phyloP scores from a whole-genome alignment of 2,888 invertebrate genomes.

The Phaonia tiefii region DNA sequence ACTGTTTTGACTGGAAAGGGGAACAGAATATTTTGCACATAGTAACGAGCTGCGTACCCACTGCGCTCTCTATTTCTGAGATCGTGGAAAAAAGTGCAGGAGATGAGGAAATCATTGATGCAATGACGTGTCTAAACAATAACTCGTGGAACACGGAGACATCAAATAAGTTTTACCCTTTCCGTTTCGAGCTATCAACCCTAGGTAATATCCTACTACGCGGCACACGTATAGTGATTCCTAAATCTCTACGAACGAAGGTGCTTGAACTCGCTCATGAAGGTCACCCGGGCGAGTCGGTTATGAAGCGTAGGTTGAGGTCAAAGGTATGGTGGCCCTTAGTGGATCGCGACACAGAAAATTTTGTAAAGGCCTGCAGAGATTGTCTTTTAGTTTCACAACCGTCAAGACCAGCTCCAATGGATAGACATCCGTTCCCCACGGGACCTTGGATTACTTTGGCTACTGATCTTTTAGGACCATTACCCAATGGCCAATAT shows the following conservation, averaged over 20 bases:
- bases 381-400: constrained; percentile 66
- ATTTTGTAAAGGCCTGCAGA: constrained; percentile 62
- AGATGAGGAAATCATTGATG: constrained; percentile 50
- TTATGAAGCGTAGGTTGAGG: constrained; percentile 51
- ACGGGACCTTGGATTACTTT: constrained; percentile 57
- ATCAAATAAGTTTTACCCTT: constrained; percentile 45
- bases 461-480: constrained; percentile 50
- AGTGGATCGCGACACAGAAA: constrained; percentile 64
- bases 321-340: constrained; percentile 66
- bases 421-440: constrained; percentile 62
- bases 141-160: constrained; percentile 45
- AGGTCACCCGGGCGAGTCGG: constrained; percentile 42
- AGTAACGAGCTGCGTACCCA: constrained; percentile 42
- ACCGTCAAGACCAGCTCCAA: constrained; percentile 60
- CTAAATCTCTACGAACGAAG: constrained; percentile 41
- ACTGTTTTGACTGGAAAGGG: constrained; percentile 59
- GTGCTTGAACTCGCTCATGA: constrained; percentile 48
- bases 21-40: constrained; percentile 55
- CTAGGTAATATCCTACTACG: constrained; percentile 57
- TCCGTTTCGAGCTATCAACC: constrained; percentile 56
- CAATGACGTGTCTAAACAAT: constrained; percentile 45
- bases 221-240: too few species aligned
- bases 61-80: too few species aligned
- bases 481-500: constrained; percentile 57
- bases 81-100: constrained; percentile 49